phyloP scores from a whole-genome alignment of 2,113 vertebrate species.

The Takifugu flavidus region DNA sequence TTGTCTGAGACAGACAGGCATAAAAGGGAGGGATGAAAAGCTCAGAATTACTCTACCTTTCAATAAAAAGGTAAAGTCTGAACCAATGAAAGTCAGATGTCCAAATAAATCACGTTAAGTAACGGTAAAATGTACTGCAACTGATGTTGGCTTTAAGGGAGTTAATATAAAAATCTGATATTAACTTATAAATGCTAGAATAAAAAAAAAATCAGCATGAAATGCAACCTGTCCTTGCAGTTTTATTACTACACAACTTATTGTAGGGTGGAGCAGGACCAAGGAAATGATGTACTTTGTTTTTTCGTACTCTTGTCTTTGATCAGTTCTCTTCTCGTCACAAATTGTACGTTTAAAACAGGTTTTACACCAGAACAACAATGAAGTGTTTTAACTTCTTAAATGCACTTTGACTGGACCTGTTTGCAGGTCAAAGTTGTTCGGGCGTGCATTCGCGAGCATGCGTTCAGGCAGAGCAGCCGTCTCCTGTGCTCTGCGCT shows the following conservation, averaged over 20 bases:
- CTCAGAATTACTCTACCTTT: background rate
- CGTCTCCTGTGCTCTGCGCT: constrained; percentile 62
- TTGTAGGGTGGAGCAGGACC: too few species aligned
- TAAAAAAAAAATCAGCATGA: background rate
- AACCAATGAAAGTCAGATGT: constrained; percentile 4
- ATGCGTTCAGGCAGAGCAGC: constrained; percentile 62
- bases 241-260: too few species aligned
- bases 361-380: too few species aligned
- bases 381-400: too few species aligned
- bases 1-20: constrained; percentile 17
- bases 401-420: too few species aligned
- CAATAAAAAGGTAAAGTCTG: constrained; percentile 2
- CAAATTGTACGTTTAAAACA: too few species aligned
- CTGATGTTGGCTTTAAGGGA: background rate
- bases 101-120: constrained; percentile 6
- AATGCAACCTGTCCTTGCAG: too few species aligned
- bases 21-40: constrained; percentile 31
- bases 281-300: too few species aligned
- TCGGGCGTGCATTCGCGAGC: constrained; percentile 74
- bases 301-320: too few species aligned
- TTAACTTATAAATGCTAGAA: background rate
- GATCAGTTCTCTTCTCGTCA: too few species aligned
- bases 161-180: background rate
- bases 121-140: background rate
- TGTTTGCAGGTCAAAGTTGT: constrained; percentile 60